phyloP scores from a whole-genome alignment of 2,888 invertebrate genomes.

The Kuschelorhynchus macadamiae region DNA sequence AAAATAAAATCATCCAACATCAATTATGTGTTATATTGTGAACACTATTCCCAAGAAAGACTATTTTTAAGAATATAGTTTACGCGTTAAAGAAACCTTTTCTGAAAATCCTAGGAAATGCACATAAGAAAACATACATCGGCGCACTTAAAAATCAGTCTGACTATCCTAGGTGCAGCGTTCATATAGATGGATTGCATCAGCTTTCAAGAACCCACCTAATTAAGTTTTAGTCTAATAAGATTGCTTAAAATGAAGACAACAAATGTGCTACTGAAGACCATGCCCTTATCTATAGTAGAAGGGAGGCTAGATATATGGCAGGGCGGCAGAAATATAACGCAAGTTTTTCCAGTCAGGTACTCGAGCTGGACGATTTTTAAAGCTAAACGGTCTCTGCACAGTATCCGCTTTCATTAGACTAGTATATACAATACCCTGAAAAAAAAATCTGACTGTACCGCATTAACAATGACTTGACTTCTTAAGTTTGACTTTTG shows the following conservation, averaged over 20 bases:
- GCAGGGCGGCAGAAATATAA: constrained; percentile 54
- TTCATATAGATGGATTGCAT: too few relatives aligned
- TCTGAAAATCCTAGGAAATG: too few relatives aligned
- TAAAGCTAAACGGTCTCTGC: constrained; percentile 64
- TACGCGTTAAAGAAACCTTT: too few relatives aligned
- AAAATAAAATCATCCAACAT: too few relatives aligned
- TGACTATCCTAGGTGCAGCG: too few relatives aligned
- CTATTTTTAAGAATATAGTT: too few relatives aligned
- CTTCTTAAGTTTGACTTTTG: constrained; percentile 7
- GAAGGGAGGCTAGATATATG: constrained; percentile 54
- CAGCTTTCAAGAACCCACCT: neutral
- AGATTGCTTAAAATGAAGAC: neutral
- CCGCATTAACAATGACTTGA: constrained; percentile 52
- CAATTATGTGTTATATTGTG: too few relatives aligned
- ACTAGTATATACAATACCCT: constrained; percentile 71
- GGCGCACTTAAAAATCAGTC: too few relatives aligned
- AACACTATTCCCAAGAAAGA: too few relatives aligned
- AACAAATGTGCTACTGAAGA: constrained; percentile 50
- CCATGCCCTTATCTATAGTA: constrained; percentile 49
- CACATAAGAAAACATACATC: too few relatives aligned
- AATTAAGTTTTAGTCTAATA: neutral
- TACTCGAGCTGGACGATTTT: constrained; percentile 67
- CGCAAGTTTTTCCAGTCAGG: constrained; percentile 64
- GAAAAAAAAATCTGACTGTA: constrained; percentile 65
- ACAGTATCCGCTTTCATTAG: constrained; percentile 67